Evolutionary conservation across 2,888 invertebrate species (phyloP).

Genomic region (Trachelus iudaicus): DNA sequence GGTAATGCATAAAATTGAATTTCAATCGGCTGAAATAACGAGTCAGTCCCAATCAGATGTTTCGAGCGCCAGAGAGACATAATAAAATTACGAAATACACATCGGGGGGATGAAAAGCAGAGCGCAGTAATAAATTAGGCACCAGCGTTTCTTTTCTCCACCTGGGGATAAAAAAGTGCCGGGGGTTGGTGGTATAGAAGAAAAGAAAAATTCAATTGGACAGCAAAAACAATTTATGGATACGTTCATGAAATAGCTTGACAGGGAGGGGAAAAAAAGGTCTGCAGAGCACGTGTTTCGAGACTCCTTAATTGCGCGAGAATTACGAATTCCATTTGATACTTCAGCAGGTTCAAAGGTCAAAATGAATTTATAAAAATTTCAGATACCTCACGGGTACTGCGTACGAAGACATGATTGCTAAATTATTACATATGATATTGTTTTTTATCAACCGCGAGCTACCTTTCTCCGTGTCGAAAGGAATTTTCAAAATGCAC

Average conservation of each 20-base stretch:
- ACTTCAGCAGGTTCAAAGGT: not conserved
- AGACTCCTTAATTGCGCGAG: not conserved
- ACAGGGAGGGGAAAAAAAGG: too few relatives aligned
- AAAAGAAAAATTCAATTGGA: not conserved
- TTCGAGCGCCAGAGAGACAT: too few relatives aligned
- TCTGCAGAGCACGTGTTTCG: not conserved
- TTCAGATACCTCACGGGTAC: not conserved
- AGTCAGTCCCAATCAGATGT: not conserved
- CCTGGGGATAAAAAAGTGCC: too few relatives aligned
- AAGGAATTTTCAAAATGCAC: not conserved
- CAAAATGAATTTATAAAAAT: not conserved
- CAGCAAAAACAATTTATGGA: not conserved
- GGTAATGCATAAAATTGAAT: conserved; percentile 50
- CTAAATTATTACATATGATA: not conserved
- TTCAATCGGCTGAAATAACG: conserved; percentile 28
- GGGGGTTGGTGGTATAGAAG: not conserved
- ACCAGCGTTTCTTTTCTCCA: not conserved
- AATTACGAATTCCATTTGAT: not conserved
- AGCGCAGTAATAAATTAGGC: not conserved
- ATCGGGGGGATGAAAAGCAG: not conserved
- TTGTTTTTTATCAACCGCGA: not conserved
- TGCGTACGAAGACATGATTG: not conserved
- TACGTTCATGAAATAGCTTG: not conserved
- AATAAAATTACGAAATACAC: not conserved
- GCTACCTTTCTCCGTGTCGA: not conserved